These are phyloP conservation scores for Erpornis zantholeuca DNA, from an alignment of 2,113 vertebrate genomes.

Conservation along the genomic window DNA sequence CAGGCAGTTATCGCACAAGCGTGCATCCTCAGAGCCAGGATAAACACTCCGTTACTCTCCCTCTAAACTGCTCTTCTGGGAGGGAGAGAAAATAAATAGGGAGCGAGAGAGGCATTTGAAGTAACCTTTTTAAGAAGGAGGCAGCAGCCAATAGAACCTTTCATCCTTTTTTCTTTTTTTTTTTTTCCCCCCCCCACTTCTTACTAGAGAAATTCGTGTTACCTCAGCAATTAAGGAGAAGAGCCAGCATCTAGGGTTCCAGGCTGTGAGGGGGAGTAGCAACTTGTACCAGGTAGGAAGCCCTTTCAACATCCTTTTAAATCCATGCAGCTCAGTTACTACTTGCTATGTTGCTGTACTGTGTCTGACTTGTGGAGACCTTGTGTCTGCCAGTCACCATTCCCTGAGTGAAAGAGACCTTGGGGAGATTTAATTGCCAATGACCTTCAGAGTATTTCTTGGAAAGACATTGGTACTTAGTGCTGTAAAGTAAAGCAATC, in stretches of 20 bases:
- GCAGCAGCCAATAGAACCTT: constrained; percentile 36
- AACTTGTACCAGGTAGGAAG: constrained; percentile 69
- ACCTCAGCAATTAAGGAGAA: constrained; percentile 53
- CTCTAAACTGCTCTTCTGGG: constrained; percentile 59
- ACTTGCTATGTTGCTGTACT: constrained; percentile 31
- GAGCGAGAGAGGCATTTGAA: constrained; percentile 17
- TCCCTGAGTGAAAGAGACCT: constrained; percentile 27
- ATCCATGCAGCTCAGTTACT: constrained; percentile 45
- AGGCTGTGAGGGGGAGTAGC: constrained; percentile 66
- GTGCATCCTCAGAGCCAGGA: constrained; percentile 64
- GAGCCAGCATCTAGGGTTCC: constrained; percentile 51
- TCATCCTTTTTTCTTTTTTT: background rate
- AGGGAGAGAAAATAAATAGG: constrained; percentile 59
- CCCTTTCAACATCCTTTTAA: constrained; percentile 60
- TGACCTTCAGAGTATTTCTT: constrained; percentile 65
- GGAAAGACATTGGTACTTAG: constrained; percentile 27
- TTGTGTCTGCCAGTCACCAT: background rate
- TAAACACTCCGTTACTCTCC: constrained; percentile 67
- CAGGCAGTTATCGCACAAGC: constrained; percentile 67
- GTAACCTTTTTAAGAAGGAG: constrained; percentile 57
- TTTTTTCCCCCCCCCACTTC: background rate
- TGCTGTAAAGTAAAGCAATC: constrained; percentile 20
- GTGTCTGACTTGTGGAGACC: constrained; percentile 46
- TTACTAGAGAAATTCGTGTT: constrained; percentile 50
- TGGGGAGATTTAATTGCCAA: constrained; percentile 38